phyloP scores from a whole-genome alignment of 2,113 vertebrate genomes.

The Columbina picui region DNA sequence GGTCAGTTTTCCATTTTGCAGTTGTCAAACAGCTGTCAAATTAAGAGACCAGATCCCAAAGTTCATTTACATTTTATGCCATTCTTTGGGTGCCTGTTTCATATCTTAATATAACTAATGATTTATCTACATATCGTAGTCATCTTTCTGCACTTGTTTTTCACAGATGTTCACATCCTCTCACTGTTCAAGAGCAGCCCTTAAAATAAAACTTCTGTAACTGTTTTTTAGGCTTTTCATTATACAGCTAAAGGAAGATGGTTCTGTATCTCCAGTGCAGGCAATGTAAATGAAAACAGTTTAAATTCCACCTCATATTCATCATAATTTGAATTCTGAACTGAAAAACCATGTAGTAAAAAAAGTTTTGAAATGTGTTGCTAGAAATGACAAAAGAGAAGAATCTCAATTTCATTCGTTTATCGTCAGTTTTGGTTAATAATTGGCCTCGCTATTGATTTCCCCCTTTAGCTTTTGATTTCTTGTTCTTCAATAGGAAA shows the following conservation, averaged over 20 bases:
- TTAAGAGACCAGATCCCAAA: slow-evolving; percentile 75
- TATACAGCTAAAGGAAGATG: background rate
- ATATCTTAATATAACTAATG: slow-evolving; percentile 69
- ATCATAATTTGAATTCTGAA: background rate
- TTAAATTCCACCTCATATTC: background rate
- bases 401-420: background rate
- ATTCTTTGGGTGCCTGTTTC: slow-evolving; percentile 66
- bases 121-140: slow-evolving; percentile 58
- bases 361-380: background rate
- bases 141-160: slow-evolving; percentile 39
- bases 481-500: background rate
- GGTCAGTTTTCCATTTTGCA: slow-evolving; percentile 80
- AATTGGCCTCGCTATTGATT: background rate
- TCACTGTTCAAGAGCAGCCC: slow-evolving; percentile 4
- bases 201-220: slow-evolving; percentile 48
- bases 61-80: slow-evolving; percentile 78
- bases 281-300: background rate
- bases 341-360: background rate
- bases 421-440: background rate
- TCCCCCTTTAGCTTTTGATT: background rate
- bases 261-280: background rate
- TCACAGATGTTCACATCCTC: slow-evolving; percentile 49
- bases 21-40: slow-evolving; percentile 83
- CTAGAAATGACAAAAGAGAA: background rate
- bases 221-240: background rate